Base-by-base conservation (phyloP, 2,888 invertebrate species). In the Glaucopsyche alexis region DNA sequence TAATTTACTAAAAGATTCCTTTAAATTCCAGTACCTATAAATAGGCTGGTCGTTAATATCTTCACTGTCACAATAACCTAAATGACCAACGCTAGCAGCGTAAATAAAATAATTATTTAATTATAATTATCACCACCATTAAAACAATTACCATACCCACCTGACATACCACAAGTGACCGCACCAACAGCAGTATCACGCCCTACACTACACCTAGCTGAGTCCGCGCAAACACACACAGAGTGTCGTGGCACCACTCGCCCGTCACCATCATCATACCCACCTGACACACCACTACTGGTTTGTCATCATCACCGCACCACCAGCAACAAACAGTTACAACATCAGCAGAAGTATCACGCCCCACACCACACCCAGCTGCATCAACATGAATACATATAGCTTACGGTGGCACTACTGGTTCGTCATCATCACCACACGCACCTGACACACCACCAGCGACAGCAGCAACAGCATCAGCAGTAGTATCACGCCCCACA, bases 181-280 rank as follows among this genome's bases (percentile, higher is more conserved):
- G 79, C 6, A 95, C 86, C 71, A 95, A 81, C 40, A 94, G 82
- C 2, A 93, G 93, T 14, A 96, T 80, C 7, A 95, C 90, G 0
- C 94, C 93, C 91, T 97, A 97, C 65, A 96, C 93, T 40, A 96
- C 94, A 73, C 94, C 94, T 0, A 97, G 94, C 83, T 97, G 97
- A 52, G 95, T 95, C 74, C 97, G 83, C 0, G 96, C 94, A 84
- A 97, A 96, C 81, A 96, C 94, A 86, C 97, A 97, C 42, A 97
- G 94, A 0, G 96, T 95, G 94, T n/a, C n/a, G 83, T 96, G 95
- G 83, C 97, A 97, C 96, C 96, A 97, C 77, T 94, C 94, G 86
- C 96, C 4, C 29, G 29, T 95, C 0, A 50, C n/a, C 50, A 50
- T 50, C 50, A 50, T 50, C 4, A 52, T 8, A 16, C 16, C 0